Percentiles rank a stretch among this genome's conserved stretches.
phyloP scores from a whole-genome alignment of 2,113 vertebrate genomes.

The Pholis gunnellus region DNA sequence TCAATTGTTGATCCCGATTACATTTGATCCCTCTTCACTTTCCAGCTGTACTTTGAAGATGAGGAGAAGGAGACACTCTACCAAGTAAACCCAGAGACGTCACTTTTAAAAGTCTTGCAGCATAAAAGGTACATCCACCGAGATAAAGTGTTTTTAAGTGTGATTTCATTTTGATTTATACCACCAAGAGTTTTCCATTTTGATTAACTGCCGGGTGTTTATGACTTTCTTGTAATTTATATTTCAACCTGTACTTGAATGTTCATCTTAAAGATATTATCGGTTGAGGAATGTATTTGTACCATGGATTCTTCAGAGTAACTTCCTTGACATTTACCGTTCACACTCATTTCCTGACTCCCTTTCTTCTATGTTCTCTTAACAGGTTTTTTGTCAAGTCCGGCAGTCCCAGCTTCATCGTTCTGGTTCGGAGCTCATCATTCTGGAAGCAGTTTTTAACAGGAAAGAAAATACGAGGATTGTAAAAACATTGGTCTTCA shows the following conservation, averaged over 20 bases:
- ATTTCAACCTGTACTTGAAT: background rate
- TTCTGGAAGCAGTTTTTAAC: slow-evolving; percentile 88
- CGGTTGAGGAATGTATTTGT: background rate
- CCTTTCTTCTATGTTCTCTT: slow-evolving; percentile 44
- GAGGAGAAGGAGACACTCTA: slow-evolving; percentile 84
- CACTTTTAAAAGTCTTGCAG: slow-evolving; percentile 87
- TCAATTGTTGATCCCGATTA: background rate
- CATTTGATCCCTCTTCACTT: background rate
- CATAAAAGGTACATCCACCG: slow-evolving; percentile 85
- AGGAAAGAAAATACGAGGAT: slow-evolving; percentile 82
- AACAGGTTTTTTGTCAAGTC: slow-evolving; percentile 90
- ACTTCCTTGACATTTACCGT: background rate
- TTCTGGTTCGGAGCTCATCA: slow-evolving; percentile 85
- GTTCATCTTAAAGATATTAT: background rate
- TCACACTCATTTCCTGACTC: background rate
- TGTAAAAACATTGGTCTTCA: slow-evolving; percentile 46
- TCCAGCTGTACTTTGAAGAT: slow-evolving; percentile 95
- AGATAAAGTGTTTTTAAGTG: background rate
- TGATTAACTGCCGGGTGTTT: background rate
- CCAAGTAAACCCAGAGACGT: slow-evolving; percentile 77
- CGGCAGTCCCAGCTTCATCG: slow-evolving; percentile 88
- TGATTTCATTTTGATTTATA: background rate
- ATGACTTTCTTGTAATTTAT: background rate
- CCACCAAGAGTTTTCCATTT: background rate
- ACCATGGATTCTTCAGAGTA: too few species aligned